phyloP scores from a whole-genome alignment of 2,113 vertebrate species.

The Pogona vitticeps region DNA sequence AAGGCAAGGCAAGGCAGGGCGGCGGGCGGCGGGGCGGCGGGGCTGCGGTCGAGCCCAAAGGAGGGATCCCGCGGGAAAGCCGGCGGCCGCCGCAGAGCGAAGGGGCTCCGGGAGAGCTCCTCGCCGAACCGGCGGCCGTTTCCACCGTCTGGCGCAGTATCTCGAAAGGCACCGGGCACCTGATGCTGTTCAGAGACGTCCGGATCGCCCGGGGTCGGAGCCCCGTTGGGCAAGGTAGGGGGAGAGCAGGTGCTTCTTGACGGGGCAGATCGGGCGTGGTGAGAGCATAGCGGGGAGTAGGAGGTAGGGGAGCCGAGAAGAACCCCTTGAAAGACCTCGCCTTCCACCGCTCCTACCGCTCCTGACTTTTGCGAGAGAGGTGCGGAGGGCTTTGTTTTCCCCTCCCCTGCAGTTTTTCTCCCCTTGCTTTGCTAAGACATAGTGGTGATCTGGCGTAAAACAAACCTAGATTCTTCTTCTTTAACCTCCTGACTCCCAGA shows the following conservation, averaged over 20 bases:
- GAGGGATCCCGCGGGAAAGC: too few relatives aligned
- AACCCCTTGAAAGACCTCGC: too few relatives aligned
- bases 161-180: too few relatives aligned
- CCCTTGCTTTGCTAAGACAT: neutral
- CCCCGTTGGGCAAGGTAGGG: neutral
- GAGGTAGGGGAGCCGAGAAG: neutral
- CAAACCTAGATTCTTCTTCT: conserved; percentile 5
- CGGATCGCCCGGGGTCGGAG: conserved; percentile 12
- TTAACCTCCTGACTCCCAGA: neutral
- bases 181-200: neutral
- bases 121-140: too few relatives aligned
- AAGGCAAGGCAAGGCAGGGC: too few relatives aligned
- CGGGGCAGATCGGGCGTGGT: neutral
- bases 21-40: too few relatives aligned
- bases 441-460: neutral
- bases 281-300: neutral
- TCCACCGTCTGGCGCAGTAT: too few relatives aligned
- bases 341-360: neutral
- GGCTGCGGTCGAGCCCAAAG: too few relatives aligned
- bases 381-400: neutral
- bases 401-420: neutral
- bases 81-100: too few relatives aligned
- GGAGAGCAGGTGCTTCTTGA: neutral
- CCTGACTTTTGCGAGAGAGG: neutral
- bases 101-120: too few relatives aligned